Conservation (phyloP, 2,113 vertebrate species). For the Myotis davidii region DNA sequence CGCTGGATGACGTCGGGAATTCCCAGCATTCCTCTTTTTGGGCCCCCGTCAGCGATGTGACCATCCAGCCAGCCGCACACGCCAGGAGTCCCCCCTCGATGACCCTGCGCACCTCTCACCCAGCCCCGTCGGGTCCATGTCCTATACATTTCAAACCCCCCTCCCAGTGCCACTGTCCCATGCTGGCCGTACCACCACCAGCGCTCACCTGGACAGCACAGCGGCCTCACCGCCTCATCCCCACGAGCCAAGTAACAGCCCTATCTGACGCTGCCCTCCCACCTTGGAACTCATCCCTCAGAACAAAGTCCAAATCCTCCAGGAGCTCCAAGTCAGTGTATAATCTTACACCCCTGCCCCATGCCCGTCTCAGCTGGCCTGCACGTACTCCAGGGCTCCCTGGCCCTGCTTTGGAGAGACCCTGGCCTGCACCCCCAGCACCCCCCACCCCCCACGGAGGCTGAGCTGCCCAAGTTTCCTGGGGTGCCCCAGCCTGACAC, state of each 20-base stretch:
- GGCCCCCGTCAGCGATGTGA: background rate
- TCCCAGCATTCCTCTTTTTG: background rate
- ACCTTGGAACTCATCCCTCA: background rate
- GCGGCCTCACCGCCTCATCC: background rate
- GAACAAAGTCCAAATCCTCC: slow-evolving; percentile 46
- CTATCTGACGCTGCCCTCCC: fast-evolving
- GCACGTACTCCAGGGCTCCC: background rate
- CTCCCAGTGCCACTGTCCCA: background rate
- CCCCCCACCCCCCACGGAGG: background rate
- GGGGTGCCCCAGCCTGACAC: background rate
- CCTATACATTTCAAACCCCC: fast-evolving
- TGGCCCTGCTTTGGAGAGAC: background rate
- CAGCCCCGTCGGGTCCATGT: fast-evolving
- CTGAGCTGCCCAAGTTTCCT: background rate
- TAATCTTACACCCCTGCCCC: background rate
- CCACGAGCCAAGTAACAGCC: background rate
- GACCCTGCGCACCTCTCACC: fast-evolving
- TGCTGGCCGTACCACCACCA: fast-evolving
- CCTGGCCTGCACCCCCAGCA: background rate
- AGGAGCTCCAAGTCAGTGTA: background rate
- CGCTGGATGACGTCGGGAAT: fast-evolving
- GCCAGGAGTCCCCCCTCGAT: background rate
- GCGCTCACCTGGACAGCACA: background rate
- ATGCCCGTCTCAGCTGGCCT: fast-evolving
- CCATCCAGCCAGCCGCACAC: background rate